Base-by-base conservation (phyloP, 2,797 vertebrate genomes). In the Pipistrellus nathusii region DNA sequence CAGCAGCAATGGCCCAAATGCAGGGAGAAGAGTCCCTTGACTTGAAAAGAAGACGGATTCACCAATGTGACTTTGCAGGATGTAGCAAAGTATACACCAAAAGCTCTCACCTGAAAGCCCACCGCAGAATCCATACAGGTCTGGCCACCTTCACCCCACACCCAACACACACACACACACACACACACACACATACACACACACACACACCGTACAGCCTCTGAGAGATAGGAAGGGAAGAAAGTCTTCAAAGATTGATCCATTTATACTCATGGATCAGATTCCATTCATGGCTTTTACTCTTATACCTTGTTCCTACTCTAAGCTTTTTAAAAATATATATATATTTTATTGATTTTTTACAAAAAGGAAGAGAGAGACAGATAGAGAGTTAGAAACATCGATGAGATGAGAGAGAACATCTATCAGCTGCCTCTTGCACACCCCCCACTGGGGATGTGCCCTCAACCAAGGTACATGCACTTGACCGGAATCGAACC, bases 71-170 rank as follows among this genome's bases (percentile, higher is more conserved):
- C 98, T 99, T 99, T 2, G 99, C 99, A 57, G 99, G 99, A 97
- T 99, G 99, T 98, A 99, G 99, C 97, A 99, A 99, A 96, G 99
- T 99, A 94, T 99, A 99, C 98, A 99, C 99, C 87, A 99, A 99
- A 98, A 99, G 99, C 95, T 99, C 99, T 82, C 99, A 99, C 97
- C 98, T 99, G 95, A 99, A 99, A 98, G 99, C 99, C 51, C 99
- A 99, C 96, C 97, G 99, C 93, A 98, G 99, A 98, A 99, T 99
- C 98, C 99, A 99, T 98, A 99, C 99, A 97, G 99, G 99, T 99
- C 96, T 95, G 87, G 14, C 8, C 35, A 68, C 9, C 35, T 21
- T 14, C 66, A 23, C 44, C 17, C 38, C n/a, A 92, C 38, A 10
- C 48, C 12, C 10, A 64, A 44, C 44, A 44, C 44, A 44, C 44